A percentile compares a stretch with the other conserved stretches of the same genome.
Evolutionary conservation across 1,140 invertebrate genomes (phyloP).

Genomic region (Bombus impatiens): DNA sequence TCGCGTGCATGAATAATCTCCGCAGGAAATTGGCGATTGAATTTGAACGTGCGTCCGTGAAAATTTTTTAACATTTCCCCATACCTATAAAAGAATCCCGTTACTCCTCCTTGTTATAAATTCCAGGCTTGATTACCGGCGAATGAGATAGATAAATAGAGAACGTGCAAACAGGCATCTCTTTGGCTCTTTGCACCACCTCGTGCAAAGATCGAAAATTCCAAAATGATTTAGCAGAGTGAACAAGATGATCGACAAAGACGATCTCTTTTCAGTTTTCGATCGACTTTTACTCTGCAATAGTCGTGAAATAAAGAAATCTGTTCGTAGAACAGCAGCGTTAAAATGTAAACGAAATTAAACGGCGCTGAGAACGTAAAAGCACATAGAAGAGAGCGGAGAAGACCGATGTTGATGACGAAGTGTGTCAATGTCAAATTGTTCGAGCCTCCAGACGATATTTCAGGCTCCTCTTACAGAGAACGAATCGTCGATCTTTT

Average conservation of each 20-base stretch:
- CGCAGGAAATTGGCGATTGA: not conserved
- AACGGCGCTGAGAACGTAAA: not conserved
- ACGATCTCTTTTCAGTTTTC: not conserved
- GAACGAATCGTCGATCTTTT: constrained; percentile 14
- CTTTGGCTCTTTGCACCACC: no score
- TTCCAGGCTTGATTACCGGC: no score
- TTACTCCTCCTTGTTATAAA: no score
- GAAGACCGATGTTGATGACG: constrained; percentile 25
- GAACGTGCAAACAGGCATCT: no score
- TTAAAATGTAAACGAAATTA: not conserved
- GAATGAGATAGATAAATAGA: no score
- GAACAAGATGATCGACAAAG: not conserved
- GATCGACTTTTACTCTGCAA: not conserved
- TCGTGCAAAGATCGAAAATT: not conserved
- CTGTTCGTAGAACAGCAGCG: no score
- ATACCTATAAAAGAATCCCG: no score
- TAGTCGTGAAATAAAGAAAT: not conserved
- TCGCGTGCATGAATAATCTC: no score
- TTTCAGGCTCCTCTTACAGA: constrained; percentile 35
- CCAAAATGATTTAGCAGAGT: not conserved
- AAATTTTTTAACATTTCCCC: not conserved
- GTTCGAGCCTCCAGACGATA: constrained; percentile 40
- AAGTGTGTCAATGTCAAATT: constrained; percentile 73
- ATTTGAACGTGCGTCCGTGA: not conserved
- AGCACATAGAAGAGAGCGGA: not conserved